Evolutionary conservation across 2,888 invertebrate species (phyloP).

Genomic region (Yponomeuta malinellus): DNA sequence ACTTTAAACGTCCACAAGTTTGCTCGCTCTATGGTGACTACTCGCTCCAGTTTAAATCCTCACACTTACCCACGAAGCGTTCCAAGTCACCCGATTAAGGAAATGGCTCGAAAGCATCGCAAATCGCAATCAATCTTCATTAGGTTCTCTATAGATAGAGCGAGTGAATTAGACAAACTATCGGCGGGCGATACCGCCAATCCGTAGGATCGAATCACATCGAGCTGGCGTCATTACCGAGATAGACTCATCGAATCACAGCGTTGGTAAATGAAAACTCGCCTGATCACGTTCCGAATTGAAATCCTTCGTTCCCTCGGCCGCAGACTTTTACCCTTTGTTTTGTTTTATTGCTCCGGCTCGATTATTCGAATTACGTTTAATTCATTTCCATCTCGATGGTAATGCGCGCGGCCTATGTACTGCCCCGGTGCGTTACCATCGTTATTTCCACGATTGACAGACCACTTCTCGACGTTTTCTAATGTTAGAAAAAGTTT

Average conservation of each 20-base stretch:
- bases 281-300: conserved; percentile 75
- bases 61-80: background rate
- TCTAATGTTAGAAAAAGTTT: no score
- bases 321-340: conserved; percentile 68
- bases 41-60: background rate
- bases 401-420: conserved; percentile 42
- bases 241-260: conserved; percentile 36
- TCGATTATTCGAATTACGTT: conserved; percentile 74
- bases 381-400: conserved; percentile 71
- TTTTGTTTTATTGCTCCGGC: conserved; percentile 66
- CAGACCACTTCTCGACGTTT: background rate
- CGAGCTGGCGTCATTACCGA: conserved; percentile 36
- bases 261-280: conserved; percentile 61
- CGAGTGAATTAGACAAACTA: conserved; percentile 1
- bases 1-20: background rate
- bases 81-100: background rate
- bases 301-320: conserved; percentile 69
- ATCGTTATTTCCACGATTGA: conserved; percentile 11
- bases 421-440: conserved; percentile 18
- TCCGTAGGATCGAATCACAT: conserved; percentile 12
- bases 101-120: background rate
- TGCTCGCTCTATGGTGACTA: background rate
- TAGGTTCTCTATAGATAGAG: background rate
- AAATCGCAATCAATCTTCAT: conserved; percentile 1
- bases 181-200: background rate